phyloP scores from a whole-genome alignment of 2,113 vertebrate genomes.

The Pygoscelis antarcticus region DNA sequence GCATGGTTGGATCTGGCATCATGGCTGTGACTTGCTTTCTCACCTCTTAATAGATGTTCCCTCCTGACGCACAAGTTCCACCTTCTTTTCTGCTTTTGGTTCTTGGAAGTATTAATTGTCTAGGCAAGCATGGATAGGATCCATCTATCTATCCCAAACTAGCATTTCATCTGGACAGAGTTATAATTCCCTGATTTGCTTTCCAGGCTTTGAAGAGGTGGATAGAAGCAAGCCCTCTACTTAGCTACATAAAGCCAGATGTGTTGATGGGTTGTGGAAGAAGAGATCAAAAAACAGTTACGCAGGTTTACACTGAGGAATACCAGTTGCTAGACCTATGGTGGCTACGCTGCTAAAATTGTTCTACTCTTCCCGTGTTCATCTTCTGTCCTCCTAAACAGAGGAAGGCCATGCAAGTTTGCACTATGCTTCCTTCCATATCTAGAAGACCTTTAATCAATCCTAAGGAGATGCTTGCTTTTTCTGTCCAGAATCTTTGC shows the following conservation, averaged over 20 bases:
- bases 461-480: not conserved
- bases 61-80: not conserved
- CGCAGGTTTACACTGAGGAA: not conserved
- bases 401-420: not conserved
- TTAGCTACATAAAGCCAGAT: slow-evolving; percentile 73
- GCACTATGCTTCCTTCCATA: not conserved
- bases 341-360: not conserved
- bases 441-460: not conserved
- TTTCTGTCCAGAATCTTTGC: not conserved
- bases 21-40: not conserved
- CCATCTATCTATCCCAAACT: not conserved
- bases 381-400: not conserved
- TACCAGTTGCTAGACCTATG: not conserved
- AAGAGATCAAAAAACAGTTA: slow-evolving; percentile 66
- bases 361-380: not conserved
- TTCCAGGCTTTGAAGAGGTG: slow-evolving; percentile 82
- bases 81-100: not conserved
- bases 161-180: not conserved
- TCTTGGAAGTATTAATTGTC: not conserved
- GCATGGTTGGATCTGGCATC: not conserved
- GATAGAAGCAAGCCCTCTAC: slow-evolving; percentile 74
- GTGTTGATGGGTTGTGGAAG: slow-evolving; percentile 75
- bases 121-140: not conserved
- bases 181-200: not conserved
- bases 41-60: not conserved